These are phyloP conservation scores for Yponomeuta malinellus DNA, from an alignment of 2,888 invertebrate genomes.

Conservation along the genomic window DNA sequence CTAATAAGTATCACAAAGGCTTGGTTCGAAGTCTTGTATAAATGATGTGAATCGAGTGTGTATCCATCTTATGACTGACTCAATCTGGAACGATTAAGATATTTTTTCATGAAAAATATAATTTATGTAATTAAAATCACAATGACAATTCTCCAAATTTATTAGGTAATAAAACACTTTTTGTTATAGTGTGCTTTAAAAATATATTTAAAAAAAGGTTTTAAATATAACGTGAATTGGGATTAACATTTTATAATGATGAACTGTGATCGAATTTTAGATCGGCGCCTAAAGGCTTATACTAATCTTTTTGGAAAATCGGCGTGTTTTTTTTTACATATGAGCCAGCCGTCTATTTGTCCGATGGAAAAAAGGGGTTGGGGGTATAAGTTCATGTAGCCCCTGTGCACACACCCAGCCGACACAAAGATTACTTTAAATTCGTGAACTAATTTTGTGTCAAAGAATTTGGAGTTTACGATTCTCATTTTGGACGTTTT, in stretches of 20 bases:
- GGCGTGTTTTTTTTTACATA: not conserved
- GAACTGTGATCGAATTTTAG: constrained; percentile 16
- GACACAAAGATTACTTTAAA: not conserved
- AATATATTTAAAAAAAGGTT: not conserved
- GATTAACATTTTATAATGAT: constrained; percentile 1
- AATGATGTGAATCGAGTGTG: constrained; percentile 3
- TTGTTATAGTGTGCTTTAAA: constrained; percentile 8
- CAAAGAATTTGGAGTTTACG: not conserved
- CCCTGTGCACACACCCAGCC: not conserved
- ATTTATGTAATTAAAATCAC: not conserved
- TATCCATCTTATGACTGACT: not conserved
- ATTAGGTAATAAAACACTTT: not conserved
- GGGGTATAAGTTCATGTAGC: too few relatives aligned
- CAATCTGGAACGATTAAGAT: not conserved
- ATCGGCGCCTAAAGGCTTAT: constrained; percentile 17
- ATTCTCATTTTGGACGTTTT: not conserved
- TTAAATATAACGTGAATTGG: constrained; percentile 2
- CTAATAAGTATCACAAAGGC: not conserved
- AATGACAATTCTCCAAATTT: not conserved
- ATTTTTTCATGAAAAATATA: not conserved
- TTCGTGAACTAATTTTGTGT: not conserved
- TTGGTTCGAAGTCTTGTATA: not conserved
- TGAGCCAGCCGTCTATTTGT: too few relatives aligned
- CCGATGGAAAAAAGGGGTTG: too few relatives aligned
- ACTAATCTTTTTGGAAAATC: not conserved